Base-by-base conservation (phyloP, 1,140 invertebrate species). In the Arctopsyche grandis region DNA sequence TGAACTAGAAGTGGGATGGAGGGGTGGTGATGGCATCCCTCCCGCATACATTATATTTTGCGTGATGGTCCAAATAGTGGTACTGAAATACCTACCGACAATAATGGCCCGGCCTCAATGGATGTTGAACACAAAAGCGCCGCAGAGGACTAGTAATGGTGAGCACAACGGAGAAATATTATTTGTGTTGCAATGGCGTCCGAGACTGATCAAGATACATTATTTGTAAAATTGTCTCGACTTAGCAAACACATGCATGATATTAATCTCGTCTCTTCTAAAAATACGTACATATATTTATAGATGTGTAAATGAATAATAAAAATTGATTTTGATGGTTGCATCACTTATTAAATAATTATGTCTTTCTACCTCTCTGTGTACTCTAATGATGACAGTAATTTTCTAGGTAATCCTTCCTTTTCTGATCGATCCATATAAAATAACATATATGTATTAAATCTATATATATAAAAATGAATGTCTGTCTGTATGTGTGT, bases 41-140 rank as follows among this genome's bases (percentile, higher is more conserved):
- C 77, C 77, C 77, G 69, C 48, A 78, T 78, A 73, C 77, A 79
- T 79, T 75, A 75, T 79, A 79, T 79, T 80, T 80, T 70, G 79
- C 60, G 76, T 75, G 79, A 80, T 80, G 79, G 76, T 77, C 79
- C 79, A 77, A 80, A 80, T 80, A 80, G 79, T 78, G 69, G 77
- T 43, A 71, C 75, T 73, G 79, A 77, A 80, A 80, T 80, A 78
- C 71, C 76, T 75, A 78, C 60, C 76, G 44, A 69, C 79, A 29
- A 73, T 78, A 80, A 80, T 85, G 83, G 81, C 21, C 52, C 21
- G 70, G 63, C 78, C 69, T 79, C 73, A 81, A 81, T 81, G 78
- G 80, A 79, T 43, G 73, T 48, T 21, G 63, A 75, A 70, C 75
- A 81, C 80, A 81, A 81, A 77, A 79, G 80, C 60, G 76, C 69